phyloP scores from a whole-genome alignment of 2,113 vertebrate genomes.

The Apaloderma vittatum region DNA sequence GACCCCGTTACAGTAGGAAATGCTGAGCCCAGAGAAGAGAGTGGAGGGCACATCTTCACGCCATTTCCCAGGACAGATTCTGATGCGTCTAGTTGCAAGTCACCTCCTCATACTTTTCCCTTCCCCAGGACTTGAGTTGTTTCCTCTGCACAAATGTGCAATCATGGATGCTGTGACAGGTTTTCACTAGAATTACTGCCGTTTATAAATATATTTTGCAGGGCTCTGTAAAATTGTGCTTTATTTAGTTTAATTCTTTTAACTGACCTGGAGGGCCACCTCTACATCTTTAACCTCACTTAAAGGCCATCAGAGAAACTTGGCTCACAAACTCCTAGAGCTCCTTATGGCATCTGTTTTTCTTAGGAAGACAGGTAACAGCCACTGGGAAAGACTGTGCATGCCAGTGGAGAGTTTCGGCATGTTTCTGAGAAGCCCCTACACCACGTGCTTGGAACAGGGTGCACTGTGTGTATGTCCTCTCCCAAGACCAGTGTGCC shows the following conservation, averaged over 20 bases:
- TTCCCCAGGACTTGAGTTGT: neutral
- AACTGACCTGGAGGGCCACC: neutral
- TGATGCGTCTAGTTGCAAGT: neutral
- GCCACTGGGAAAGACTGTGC: neutral
- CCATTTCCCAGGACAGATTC: neutral
- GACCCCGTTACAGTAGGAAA: neutral
- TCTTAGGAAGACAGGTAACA: neutral
- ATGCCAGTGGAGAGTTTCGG: neutral
- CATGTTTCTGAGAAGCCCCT: neutral
- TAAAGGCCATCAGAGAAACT: neutral
- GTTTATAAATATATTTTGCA: neutral
- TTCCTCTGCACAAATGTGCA: neutral
- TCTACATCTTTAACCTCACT: neutral
- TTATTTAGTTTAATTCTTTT: neutral
- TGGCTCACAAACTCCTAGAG: neutral
- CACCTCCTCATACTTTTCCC: neutral
- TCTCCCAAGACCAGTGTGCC: neutral
- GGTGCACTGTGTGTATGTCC: accelerated
- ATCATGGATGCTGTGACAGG: neutral
- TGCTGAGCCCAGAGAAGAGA: neutral
- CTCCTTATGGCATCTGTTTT: neutral
- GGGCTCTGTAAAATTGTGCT: neutral
- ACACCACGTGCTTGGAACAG: accelerated
- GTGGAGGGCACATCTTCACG: neutral
- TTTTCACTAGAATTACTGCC: neutral